Base-by-base conservation (phyloP, 2,888 invertebrate genomes). In the Hoplodrina blanda region DNA sequence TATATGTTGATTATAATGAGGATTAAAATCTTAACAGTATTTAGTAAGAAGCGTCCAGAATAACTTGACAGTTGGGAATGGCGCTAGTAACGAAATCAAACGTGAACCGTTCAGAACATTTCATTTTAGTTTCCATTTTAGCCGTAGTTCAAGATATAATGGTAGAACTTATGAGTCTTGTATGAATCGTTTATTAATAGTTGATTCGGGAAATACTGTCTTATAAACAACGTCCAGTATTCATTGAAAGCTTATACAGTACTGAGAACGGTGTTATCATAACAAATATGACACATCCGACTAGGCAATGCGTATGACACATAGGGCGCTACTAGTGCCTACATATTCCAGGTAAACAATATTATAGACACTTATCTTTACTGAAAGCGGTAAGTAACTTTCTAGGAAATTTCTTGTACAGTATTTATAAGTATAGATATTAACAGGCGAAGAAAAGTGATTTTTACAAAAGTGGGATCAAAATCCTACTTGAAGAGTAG, bases 261-360 rank as follows among this genome's bases (percentile, higher is more conserved):
- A 78, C 80, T 33, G 60, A 69, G 82, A 80, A 78, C 20, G 55
- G 5, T 62, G 63, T 78, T 82, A 69, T 78, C 71, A 82, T 60
- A 78, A 82, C 63, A 80, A 65, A 69, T 59, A 64, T 81, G 78
- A 81, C 70, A 69, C 78, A 81, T 72, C 62, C 62, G 73, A 73
- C 53, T 65, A 76, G 55, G 63, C 62, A 49, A 54, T 33, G 55
- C 15, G 46, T 25, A 62, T 69, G 61, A 61, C 50, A 76, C 50
- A 37, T 5, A 46, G 41, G 56, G 30, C 52, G 6, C 0, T 55
- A 41, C 20, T 44, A 44, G 44, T 46, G 5, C 33, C 15, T 20
- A 20, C 33, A 13, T 46, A 0, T 52, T 46, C 0, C 13, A 52
- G n/a, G 56, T 46, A 57, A 56, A 56, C 33, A 44, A 55, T 20